phyloP scores from a whole-genome alignment of 1,140 invertebrate species.

The Zaprionus kolodkinae region DNA sequence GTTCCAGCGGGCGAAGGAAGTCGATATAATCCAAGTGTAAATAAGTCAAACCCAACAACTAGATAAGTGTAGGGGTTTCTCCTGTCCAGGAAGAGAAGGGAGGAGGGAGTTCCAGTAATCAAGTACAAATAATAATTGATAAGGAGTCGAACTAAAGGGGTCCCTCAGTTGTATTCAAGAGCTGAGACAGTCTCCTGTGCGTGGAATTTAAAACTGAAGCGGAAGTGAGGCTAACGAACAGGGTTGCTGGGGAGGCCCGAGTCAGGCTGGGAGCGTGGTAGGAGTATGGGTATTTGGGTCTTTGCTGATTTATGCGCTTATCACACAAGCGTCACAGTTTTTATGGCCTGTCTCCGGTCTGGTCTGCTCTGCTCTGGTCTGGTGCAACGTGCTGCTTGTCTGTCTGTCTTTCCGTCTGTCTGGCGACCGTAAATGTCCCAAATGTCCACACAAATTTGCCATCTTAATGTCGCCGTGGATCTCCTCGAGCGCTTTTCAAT shows the following conservation, averaged over 20 bases:
- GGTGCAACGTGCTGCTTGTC: conserved; percentile 22
- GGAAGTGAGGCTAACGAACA: background rate
- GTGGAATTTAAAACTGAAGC: background rate
- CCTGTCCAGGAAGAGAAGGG: too few relatives aligned
- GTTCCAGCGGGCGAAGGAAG: too few relatives aligned
- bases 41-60: too few relatives aligned
- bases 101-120: too few relatives aligned
- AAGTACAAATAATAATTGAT: too few relatives aligned
- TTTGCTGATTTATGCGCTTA: conserved; percentile 77
- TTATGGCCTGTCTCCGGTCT: conserved; percentile 63
- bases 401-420: conserved; percentile 53
- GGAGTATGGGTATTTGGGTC: background rate
- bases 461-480: conserved; percentile 69
- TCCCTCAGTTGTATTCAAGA: too few relatives aligned
- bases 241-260: too few relatives aligned
- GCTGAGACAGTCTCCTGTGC: background rate
- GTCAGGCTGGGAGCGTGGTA: background rate
- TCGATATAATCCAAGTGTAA: too few relatives aligned
- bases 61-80: too few relatives aligned
- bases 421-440: conserved; percentile 73
- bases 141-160: too few relatives aligned
- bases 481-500: conserved; percentile 70
- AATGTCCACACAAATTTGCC: conserved; percentile 76
- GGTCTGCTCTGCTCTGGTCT: background rate
- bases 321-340: conserved; percentile 72